Percentiles rank a stretch among this genome's conserved stretches.
Evolutionary conservation across 2,888 invertebrate species (phyloP).

Genomic region (Agrotis puta): DNA sequence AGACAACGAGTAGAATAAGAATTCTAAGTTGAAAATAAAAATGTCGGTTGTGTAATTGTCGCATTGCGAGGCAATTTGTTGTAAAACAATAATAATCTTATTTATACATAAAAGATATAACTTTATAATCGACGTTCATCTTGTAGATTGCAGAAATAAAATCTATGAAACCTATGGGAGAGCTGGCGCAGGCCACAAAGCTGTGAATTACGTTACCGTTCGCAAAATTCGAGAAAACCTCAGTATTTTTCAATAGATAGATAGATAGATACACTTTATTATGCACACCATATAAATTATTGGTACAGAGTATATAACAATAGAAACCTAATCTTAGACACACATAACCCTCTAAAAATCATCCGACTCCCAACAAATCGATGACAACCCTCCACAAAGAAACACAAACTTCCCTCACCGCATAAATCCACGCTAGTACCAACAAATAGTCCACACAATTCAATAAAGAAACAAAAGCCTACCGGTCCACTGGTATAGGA

Average conservation of each 20-base stretch:
- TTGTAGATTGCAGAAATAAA: too few relatives aligned
- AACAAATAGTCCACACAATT: conserved; percentile 17
- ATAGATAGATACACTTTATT: too few relatives aligned
- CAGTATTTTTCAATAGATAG: too few relatives aligned
- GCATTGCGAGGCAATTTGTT: not conserved
- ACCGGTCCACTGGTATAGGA: conserved; percentile 43
- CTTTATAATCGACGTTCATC: not conserved
- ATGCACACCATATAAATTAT: too few relatives aligned
- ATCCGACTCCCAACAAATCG: not conserved
- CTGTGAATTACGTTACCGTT: too few relatives aligned
- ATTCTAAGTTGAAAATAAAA: not conserved
- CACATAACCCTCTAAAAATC: not conserved
- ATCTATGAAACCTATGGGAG: too few relatives aligned
- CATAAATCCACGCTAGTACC: conserved; percentile 26
- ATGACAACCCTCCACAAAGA: conserved; percentile 8
- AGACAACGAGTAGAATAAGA: conserved; percentile 21
- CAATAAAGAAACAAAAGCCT: conserved; percentile 30
- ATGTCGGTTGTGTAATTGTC: not conserved
- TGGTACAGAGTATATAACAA: too few relatives aligned
- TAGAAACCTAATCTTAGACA: too few relatives aligned
- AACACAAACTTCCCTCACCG: conserved; percentile 21
- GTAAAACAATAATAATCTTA: too few relatives aligned
- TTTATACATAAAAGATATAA: too few relatives aligned
- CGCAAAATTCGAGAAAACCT: not conserved
- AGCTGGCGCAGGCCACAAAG: too few relatives aligned